Base-by-base conservation (phyloP, 1,140 invertebrate species). In the Heliconius himera region DNA sequence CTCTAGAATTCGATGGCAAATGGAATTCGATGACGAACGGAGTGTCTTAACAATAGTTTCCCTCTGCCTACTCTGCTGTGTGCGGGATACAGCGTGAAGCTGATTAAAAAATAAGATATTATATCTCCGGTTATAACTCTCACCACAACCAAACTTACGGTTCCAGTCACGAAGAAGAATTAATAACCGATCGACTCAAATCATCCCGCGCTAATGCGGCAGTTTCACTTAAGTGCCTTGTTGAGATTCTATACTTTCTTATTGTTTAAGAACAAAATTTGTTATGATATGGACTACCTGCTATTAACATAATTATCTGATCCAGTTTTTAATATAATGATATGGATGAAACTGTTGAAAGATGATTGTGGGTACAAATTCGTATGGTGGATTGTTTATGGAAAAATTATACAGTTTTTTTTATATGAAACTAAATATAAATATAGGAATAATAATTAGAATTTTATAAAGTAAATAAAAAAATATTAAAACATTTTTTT, bases 91-190 rank as follows among this genome's bases (percentile, higher is more conserved):
- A 22, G 54, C 54, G 54, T 56, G 20, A 22, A 54, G 51, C 20
- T 54, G 18, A 20, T 18, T 20, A 18, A 54, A 18, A 54, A 54
- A n/a, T 1, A n/a, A 2, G 0, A 46, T 16, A 46, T 46, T 46
- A 46, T 4, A 16, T 56, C n/a, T 56, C 54, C 72, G 20, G 38
- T 80, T 76, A 20, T 84, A 13, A 77, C 84, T 85, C 82, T 46
- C 11, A 76, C 82, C 82, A 80, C 70, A 71, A 20, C 56, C 74
- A 78, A 83, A 77, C 85, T 85, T 83, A 89, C 77, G 70, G 79
- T 71, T 78, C 72, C 72, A 83, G 82, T 84, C 85, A 86, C 84
- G 84, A 85, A 79, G 81, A 85, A 84, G 86, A 81, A 85, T 84
- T 82, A 85, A 84, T 84, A 85, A 77, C 73, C 81, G 84, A 83